phyloP scores from a whole-genome alignment of 2,888 invertebrate genomes.

The Galeruca laticollis region DNA sequence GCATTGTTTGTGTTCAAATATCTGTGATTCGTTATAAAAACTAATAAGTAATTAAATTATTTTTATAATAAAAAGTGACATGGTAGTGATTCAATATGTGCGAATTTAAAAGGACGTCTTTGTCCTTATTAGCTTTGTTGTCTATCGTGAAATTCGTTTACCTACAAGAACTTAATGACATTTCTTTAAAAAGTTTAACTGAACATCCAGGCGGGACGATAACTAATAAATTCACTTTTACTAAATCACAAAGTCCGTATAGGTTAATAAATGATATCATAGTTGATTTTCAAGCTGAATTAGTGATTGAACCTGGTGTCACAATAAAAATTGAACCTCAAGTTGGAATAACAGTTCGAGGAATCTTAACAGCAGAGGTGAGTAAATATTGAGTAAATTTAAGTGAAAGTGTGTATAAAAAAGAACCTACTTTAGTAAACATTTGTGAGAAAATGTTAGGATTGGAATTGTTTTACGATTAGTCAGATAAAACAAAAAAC shows the following conservation, averaged over 20 bases:
- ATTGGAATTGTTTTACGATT: neutral
- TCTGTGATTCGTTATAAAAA: slow-evolving; percentile 44
- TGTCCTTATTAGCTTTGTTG: slow-evolving; percentile 29
- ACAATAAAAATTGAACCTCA: slow-evolving; percentile 91
- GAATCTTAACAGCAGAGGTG: slow-evolving; percentile 90
- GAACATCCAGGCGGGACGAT: slow-evolving; percentile 74
- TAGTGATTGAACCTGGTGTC: slow-evolving; percentile 91
- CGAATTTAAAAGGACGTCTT: slow-evolving; percentile 37
- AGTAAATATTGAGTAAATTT: slow-evolving; percentile 62
- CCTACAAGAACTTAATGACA: slow-evolving; percentile 35
- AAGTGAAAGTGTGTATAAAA: slow-evolving; percentile 23
- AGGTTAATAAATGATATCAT: slow-evolving; percentile 83
- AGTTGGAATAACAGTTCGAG: slow-evolving; percentile 92
- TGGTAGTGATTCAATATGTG: slow-evolving; percentile 21
- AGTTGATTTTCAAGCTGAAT: slow-evolving; percentile 81
- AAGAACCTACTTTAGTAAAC: slow-evolving; percentile 23
- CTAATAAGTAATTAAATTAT: too few species aligned
- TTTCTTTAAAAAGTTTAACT: slow-evolving; percentile 56
- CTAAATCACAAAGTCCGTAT: slow-evolving; percentile 78
- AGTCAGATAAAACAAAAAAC: too few species aligned
- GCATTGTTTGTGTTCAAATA: slow-evolving; percentile 41
- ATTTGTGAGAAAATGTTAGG: neutral
- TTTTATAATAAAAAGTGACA: slow-evolving; percentile 33
- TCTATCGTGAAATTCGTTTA: slow-evolving; percentile 28
- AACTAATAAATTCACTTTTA: slow-evolving; percentile 70